A percentile compares a stretch with the other conserved stretches of the same genome.
phyloP scores from a whole-genome alignment of 2,113 vertebrate species.

The Myrmecobius fasciatus region DNA sequence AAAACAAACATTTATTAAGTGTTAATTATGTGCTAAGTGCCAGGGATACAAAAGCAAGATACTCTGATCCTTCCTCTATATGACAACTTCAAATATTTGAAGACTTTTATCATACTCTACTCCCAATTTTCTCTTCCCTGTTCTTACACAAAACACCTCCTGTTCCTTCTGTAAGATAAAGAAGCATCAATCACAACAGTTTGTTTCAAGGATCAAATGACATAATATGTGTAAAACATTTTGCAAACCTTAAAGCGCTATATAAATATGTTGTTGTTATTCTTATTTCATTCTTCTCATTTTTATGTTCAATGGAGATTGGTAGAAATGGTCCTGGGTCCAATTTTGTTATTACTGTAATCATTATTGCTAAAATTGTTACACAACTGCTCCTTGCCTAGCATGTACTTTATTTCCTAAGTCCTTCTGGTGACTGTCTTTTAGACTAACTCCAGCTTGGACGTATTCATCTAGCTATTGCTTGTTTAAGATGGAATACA shows the following conservation, averaged over 20 bases:
- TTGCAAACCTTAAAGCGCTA: no score
- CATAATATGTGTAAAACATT: background rate
- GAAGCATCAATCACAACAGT: background rate
- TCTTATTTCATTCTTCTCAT: background rate
- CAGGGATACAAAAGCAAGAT: background rate
- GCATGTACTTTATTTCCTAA: background rate
- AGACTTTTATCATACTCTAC: background rate
- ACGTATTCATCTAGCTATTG: no score
- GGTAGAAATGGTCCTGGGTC: background rate
- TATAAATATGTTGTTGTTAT: background rate
- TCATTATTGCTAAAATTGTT: background rate
- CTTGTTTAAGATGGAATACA: no score
- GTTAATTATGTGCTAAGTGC: background rate
- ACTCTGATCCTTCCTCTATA: background rate
- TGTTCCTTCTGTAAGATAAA: background rate
- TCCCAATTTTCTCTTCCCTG: background rate
- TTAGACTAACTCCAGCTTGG: background rate
- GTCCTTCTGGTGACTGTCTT: background rate
- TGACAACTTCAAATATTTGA: background rate
- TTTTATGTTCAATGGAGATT: background rate
- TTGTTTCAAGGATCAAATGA: background rate
- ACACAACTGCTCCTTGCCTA: background rate
- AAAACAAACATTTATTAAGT: background rate
- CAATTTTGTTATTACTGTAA: background rate
- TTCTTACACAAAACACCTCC: background rate